phyloP scores from a whole-genome alignment of 1,140 invertebrate genomes.

The Drosophila pruinosa region DNA sequence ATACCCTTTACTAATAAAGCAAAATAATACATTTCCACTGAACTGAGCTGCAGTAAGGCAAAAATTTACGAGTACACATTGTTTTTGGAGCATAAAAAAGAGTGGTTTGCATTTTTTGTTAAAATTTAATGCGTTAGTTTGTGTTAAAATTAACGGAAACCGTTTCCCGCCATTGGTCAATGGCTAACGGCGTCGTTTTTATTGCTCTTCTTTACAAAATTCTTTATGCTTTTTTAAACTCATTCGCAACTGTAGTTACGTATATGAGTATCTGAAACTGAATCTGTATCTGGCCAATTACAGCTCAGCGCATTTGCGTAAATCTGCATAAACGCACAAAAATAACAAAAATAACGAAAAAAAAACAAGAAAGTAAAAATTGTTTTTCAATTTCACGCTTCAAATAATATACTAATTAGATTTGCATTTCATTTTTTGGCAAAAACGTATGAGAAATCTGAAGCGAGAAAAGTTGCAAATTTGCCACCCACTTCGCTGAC shows the following conservation, averaged over 20 bases:
- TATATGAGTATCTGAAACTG: slow-evolving; percentile 14
- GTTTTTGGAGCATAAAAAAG: slow-evolving; percentile 43
- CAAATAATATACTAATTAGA: slow-evolving; percentile 82
- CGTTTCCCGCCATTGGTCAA: slow-evolving; percentile 19
- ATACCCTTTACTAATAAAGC: not conserved
- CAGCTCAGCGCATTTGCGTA: slow-evolving; percentile 67
- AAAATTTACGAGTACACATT: slow-evolving; percentile 8
- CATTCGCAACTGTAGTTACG: not conserved
- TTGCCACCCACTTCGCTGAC: slow-evolving; percentile 52
- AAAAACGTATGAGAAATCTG: slow-evolving; percentile 44
- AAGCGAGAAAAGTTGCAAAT: slow-evolving; percentile 21
- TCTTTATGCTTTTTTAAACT: slow-evolving; percentile 31
- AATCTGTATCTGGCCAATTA: slow-evolving; percentile 59
- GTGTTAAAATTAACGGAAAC: slow-evolving; percentile 57
- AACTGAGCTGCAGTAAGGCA: not conserved
- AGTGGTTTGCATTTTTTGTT: slow-evolving; percentile 31
- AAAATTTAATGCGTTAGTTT: slow-evolving; percentile 56
- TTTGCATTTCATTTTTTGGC: slow-evolving; percentile 75
- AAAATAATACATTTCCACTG: not conserved
- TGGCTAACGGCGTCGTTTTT: slow-evolving; percentile 38
- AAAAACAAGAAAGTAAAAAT: slow-evolving; percentile 49
- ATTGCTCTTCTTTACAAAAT: slow-evolving; percentile 17
- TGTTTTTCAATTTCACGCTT: slow-evolving; percentile 82
- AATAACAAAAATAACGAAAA: slow-evolving; percentile 12
- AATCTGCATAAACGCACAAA: slow-evolving; percentile 65